Conservation (phyloP, 2,113 vertebrate genomes). For the Isichthys henryi region DNA sequence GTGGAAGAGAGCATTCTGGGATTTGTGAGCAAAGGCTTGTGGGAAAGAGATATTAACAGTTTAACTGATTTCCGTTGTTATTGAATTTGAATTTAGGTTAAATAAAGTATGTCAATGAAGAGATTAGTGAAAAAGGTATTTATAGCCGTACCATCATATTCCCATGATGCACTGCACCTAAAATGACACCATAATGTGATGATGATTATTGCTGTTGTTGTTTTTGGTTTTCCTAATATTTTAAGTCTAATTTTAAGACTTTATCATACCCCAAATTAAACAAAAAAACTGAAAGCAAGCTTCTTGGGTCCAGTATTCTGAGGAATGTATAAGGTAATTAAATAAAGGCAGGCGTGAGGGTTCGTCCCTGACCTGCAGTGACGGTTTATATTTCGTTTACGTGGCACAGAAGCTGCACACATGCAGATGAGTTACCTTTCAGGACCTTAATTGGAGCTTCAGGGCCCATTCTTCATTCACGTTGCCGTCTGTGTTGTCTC, state of each 20-base stretch:
- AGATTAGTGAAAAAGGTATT: slow-evolving; percentile 6
- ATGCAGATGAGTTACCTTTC: neutral
- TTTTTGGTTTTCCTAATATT: slow-evolving; percentile 7
- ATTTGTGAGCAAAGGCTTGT: slow-evolving; percentile 27
- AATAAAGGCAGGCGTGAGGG: neutral
- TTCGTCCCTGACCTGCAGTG: neutral
- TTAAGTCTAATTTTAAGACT: neutral
- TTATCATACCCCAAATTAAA: neutral
- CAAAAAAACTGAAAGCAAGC: neutral
- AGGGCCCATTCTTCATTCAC: neutral
- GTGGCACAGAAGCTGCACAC: neutral
- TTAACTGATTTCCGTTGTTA: neutral
- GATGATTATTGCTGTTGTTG: slow-evolving; percentile 16
- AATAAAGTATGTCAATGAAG: neutral
- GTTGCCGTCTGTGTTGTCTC: neutral
- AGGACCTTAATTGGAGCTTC: neutral
- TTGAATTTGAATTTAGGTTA: slow-evolving; percentile 7
- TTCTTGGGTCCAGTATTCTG: neutral
- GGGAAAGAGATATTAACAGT: slow-evolving; percentile 14
- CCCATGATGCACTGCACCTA: slow-evolving; percentile 33
- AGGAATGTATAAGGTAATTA: neutral
- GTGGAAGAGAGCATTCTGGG: slow-evolving; percentile 46
- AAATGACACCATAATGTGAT: slow-evolving; percentile 13
- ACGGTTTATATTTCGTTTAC: neutral
- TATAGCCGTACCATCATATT: slow-evolving; percentile 25